A percentile compares a stretch with the other conserved stretches of the same genome.
Evolutionary conservation across 2,888 invertebrate genomes (phyloP).

Genomic region (Drosophila austrosaltans): DNA sequence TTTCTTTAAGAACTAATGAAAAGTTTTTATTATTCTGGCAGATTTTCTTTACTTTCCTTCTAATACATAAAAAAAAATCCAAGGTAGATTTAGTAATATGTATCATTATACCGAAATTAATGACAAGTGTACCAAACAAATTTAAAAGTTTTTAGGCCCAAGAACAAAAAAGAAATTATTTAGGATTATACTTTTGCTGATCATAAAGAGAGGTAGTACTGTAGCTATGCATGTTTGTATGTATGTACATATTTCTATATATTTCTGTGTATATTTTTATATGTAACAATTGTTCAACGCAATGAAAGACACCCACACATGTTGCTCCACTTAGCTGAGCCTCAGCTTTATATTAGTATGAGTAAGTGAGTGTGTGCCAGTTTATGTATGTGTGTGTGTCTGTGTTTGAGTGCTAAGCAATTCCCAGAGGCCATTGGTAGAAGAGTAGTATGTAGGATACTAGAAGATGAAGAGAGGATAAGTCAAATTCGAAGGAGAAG

Average conservation of each 20-base stretch:
- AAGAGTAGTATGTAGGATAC: slow-evolving; percentile 5
- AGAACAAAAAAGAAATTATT: too few relatives aligned
- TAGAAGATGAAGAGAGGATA: slow-evolving; percentile 31
- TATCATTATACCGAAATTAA: too few relatives aligned
- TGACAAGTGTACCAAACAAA: too few relatives aligned
- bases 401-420: slow-evolving; percentile 36
- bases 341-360: slow-evolving; percentile 27
- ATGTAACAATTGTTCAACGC: slow-evolving; percentile 21
- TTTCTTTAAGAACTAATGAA: too few relatives aligned
- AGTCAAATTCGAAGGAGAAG: slow-evolving; percentile 3
- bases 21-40: too few relatives aligned
- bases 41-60: too few relatives aligned
- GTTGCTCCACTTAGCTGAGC: slow-evolving; percentile 56
- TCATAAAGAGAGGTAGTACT: too few relatives aligned
- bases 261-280: not conserved
- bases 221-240: not conserved
- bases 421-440: slow-evolving; percentile 43
- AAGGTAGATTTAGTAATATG: too few relatives aligned
- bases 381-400: not conserved
- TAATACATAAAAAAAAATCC: too few relatives aligned
- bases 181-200: too few relatives aligned
- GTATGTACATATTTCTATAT: slow-evolving; percentile 2
- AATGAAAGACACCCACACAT: slow-evolving; percentile 61
- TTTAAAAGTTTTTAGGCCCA: too few relatives aligned
- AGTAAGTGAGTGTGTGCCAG: slow-evolving; percentile 10